A percentile compares a stretch with the other conserved stretches of the same genome.
These are phyloP conservation scores for Tamias sibiricus DNA, from an alignment of 2,113 vertebrate species.

Conservation along the genomic window DNA sequence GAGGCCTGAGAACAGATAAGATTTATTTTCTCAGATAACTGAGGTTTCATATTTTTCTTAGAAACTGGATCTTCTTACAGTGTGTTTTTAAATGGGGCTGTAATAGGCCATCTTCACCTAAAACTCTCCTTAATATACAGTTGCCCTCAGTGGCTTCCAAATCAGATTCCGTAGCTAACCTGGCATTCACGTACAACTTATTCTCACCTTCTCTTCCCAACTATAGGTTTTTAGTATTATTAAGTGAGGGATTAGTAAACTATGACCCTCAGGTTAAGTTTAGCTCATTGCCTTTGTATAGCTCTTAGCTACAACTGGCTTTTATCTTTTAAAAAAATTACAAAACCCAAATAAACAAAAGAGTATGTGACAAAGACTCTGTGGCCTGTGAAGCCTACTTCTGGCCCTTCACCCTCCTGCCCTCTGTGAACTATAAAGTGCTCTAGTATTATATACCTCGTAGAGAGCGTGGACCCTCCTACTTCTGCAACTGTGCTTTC, in stretches of 20 bases:
- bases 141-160: background rate
- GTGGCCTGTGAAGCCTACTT: background rate
- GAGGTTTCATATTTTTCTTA: background rate
- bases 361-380: fast-evolving
- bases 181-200: background rate
- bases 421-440: background rate
- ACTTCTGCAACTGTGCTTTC: fast-evolving
- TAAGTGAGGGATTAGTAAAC: background rate
- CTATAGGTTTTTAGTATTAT: background rate
- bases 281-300: background rate
- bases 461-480: fast-evolving
- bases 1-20: background rate
- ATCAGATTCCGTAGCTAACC: background rate
- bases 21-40: background rate
- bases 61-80: background rate
- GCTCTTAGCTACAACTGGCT: background rate
- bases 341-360: background rate
- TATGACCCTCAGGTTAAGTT: background rate
- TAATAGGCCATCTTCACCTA: background rate
- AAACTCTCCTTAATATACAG: background rate
- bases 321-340: background rate
- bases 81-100: background rate
- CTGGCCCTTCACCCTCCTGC: background rate
- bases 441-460: fast-evolving
- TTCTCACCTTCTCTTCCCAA: background rate